Conservation (phyloP, 2,113 vertebrate species). For the Lasiurus borealis region DNA sequence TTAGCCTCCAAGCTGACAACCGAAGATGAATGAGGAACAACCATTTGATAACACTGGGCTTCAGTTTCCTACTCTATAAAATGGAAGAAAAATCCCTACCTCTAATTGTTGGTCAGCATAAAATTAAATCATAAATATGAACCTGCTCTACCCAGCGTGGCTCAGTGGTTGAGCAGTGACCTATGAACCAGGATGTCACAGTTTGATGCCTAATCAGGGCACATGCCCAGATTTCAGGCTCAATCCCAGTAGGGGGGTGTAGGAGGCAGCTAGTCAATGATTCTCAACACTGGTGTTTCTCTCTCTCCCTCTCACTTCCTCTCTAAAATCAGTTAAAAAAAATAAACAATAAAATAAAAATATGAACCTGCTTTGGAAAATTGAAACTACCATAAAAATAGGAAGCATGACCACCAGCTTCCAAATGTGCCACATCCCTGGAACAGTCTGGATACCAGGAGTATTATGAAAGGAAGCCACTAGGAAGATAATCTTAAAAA, state of each 20-base stretch:
- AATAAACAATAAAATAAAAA: background rate
- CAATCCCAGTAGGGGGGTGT: too few relatives aligned
- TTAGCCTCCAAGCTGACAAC: background rate
- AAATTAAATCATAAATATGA: conserved; percentile 26
- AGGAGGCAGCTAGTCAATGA: too few relatives aligned
- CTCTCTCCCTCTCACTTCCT: too few relatives aligned
- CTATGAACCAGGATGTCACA: too few relatives aligned
- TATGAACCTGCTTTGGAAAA: background rate
- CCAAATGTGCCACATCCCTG: background rate
- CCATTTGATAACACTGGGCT: background rate
- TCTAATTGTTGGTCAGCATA: background rate
- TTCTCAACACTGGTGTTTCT: too few relatives aligned
- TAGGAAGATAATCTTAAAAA: background rate
- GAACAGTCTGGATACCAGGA: background rate
- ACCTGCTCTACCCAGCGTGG: background rate
- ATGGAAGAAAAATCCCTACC: background rate
- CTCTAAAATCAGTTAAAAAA: too few relatives aligned
- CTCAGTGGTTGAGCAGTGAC: too few relatives aligned
- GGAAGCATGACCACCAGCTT: background rate
- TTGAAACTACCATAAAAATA: background rate
- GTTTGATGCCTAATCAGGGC: too few relatives aligned
- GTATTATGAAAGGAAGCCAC: background rate
- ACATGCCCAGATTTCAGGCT: too few relatives aligned
- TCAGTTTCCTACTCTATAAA: background rate
- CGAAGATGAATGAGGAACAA: background rate